Conservation (phyloP, 2,888 invertebrate species). For the Drosophila picticornis region DNA sequence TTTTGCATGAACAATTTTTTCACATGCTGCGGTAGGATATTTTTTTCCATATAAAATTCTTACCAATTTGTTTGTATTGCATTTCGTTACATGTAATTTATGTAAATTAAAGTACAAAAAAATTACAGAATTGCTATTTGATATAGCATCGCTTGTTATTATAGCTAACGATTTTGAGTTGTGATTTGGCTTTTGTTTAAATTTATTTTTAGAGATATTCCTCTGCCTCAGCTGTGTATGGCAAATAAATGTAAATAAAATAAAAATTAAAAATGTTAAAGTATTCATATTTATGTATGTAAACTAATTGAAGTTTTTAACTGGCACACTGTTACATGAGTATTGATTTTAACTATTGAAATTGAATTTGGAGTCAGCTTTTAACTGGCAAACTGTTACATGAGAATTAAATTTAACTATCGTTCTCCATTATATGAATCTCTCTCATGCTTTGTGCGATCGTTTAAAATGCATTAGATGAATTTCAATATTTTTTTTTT, state of each 20-base stretch:
- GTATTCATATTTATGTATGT: conserved; percentile 27
- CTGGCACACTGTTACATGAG: neutral
- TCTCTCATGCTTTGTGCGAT: conserved; percentile 33
- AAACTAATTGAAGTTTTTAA: conserved; percentile 1
- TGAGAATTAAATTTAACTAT: conserved; percentile 1
- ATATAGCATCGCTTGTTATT: conserved; percentile 76
- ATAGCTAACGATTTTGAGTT: conserved; percentile 74
- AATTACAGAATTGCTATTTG: conserved; percentile 74
- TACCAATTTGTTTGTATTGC: conserved; percentile 72
- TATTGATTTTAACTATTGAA: conserved; percentile 1
- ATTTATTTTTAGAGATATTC: conserved; percentile 69
- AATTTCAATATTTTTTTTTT: conserved; percentile 1
- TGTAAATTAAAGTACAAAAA: conserved; percentile 75
- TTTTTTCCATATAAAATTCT: conserved; percentile 54
- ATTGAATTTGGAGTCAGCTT: neutral
- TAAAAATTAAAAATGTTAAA: conserved; percentile 66
- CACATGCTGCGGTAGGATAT: conserved; percentile 56
- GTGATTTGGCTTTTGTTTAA: conserved; percentile 37
- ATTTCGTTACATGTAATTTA: conserved; percentile 80
- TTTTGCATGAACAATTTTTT: conserved; percentile 55
- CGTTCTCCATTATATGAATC: neutral
- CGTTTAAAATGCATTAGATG: conserved; percentile 9
- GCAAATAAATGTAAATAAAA: conserved; percentile 70
- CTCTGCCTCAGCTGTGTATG: conserved; percentile 81
- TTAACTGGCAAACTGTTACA: conserved; percentile 4